Base-by-base conservation (phyloP, 2,113 vertebrate genomes). In the Murina feae region DNA sequence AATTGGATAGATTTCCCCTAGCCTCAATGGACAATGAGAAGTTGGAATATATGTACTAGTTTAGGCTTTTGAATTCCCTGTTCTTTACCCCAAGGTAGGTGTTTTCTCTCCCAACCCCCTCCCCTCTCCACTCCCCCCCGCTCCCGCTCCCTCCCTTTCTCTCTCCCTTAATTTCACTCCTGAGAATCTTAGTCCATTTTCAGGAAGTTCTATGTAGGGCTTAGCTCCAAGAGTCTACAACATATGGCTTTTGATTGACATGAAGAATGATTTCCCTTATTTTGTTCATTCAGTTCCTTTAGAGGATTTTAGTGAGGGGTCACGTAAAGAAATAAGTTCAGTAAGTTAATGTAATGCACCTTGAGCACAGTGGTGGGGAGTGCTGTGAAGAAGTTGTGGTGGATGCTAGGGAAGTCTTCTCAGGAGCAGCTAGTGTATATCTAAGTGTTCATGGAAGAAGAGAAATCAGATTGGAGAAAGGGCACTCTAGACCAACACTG, bases 111-210 rank as follows among this genome's bases (percentile, higher is more conserved):
- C 4, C 17, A 9, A 9, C 11, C 18, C 35, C 0, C 2, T 0
- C 8, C 21, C 21, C 25, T n/a, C 16, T 51, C 60, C 39, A n/a
- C n/a, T n/a, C n/a, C n/a, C n/a, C n/a, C n/a, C n/a, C n/a, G n/a
- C n/a, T n/a, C n/a, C n/a, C n/a, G n/a, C n/a, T n/a, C n/a, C n/a
- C n/a, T n/a, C n/a, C n/a, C n/a, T n/a, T n/a, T 51, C 20, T 65
- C 20, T 13, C 35, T 65, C 17, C 47, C 23, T 53, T 13, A 85
- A 35, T 30, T 81, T 96, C 20, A 89, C 28, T 94, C 55, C 69
- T 85, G 87, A 91, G 76, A 58, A 47, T 91, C 66, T 89, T 91
- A 79, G 39, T 94, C 49, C 76, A 72, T 93, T 95, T 97, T 94
- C 93, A 91, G 87, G 65, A 95, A 89, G 76, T 86, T 89, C 58